Base-by-base conservation (phyloP, 1,140 invertebrate genomes). In the Palaemon carinicauda region DNA sequence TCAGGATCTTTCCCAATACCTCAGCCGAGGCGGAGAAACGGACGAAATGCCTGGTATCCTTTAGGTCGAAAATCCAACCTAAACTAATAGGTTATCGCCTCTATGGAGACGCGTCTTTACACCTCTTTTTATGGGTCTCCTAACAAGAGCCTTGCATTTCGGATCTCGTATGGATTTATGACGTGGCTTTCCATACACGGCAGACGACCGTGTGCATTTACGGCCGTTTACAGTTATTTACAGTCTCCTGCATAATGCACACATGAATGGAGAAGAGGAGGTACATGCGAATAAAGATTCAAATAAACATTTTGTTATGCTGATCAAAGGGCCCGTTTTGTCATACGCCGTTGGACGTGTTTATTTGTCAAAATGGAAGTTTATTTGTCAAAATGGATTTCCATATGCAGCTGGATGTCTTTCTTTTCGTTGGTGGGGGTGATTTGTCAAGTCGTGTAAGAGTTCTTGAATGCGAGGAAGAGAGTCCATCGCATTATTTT, bases 1-100 rank as follows among this genome's bases (percentile, higher is more conserved):
- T 85, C 82, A 85, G 65, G 54, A 27, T 54, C 54, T 65, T 21
- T 79, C 82, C 54, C 31, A 85, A 85, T 85, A 74, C 69, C 73
- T 75, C 27, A 29, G 50, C 17, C 65, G 54, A n/a, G 53, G 50
- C 74, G 31, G 24, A 24, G 75, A 51, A n/a, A 51, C 41, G 53
- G 21, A 24, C 14, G n/a, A 53, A 21, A 15, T 54, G 3, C 53
- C 21, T 54, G 0, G 10, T 9, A 17, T 21, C 80, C 1, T 21
- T 15, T 69, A 31, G 82, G 74, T 65, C 75, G 82, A 41, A 17
- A 65, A 19, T 17, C 41, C 41, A 24, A 15, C 21, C 31, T 33
- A 1, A 41, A 50, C 14, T 31, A 69, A n/a, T 14, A 9, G 33
- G 1, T 52, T 3, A 33, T 52, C 9, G 10, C 29, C 53, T 54